These are phyloP conservation scores for Carpatolechia fugitivella DNA, from an alignment of 2,888 invertebrate genomes.

Conservation along the genomic window DNA sequence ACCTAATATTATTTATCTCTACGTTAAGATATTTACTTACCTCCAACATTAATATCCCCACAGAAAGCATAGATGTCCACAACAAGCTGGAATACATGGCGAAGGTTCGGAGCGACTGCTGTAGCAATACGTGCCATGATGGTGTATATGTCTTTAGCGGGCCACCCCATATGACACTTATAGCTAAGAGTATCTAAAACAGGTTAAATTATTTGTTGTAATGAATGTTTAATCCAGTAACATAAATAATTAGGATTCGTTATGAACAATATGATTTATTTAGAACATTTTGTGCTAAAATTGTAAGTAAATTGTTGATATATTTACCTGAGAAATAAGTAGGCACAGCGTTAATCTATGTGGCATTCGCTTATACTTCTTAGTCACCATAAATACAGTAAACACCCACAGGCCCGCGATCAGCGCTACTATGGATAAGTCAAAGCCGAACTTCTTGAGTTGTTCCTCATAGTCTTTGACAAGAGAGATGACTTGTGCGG, in stretches of 20 bases:
- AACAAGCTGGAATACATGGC: slow-evolving; percentile 90
- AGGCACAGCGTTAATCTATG: slow-evolving; percentile 90
- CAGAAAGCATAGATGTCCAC: slow-evolving; percentile 91
- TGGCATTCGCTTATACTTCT: slow-evolving; percentile 87
- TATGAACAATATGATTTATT: too few species aligned
- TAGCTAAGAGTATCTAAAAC: slow-evolving; percentile 80
- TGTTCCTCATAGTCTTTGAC: slow-evolving; percentile 89
- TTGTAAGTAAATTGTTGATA: too few species aligned
- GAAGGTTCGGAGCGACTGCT: slow-evolving; percentile 87
- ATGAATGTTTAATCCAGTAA: too few species aligned
- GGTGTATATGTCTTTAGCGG: slow-evolving; percentile 71
- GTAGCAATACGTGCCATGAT: slow-evolving; percentile 83
- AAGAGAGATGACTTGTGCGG: slow-evolving; percentile 93
- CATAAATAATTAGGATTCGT: too few species aligned
- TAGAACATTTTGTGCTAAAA: too few species aligned
- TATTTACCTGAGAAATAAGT: slow-evolving; percentile 86
- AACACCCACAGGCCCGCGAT: slow-evolving; percentile 89
- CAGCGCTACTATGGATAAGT: slow-evolving; percentile 89
- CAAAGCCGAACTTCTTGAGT: slow-evolving; percentile 88
- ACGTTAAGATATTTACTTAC: slow-evolving; percentile 33
- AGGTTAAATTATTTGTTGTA: too few species aligned
- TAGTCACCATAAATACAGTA: slow-evolving; percentile 84
- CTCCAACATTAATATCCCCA: slow-evolving; percentile 88
- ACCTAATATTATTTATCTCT: too few species aligned
- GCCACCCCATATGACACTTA: slow-evolving; percentile 88